Evolutionary conservation across 1,140 invertebrate species (phyloP), one percentile per base, ranked within the genome.

Genomic region (Ericerus pela): DNA sequence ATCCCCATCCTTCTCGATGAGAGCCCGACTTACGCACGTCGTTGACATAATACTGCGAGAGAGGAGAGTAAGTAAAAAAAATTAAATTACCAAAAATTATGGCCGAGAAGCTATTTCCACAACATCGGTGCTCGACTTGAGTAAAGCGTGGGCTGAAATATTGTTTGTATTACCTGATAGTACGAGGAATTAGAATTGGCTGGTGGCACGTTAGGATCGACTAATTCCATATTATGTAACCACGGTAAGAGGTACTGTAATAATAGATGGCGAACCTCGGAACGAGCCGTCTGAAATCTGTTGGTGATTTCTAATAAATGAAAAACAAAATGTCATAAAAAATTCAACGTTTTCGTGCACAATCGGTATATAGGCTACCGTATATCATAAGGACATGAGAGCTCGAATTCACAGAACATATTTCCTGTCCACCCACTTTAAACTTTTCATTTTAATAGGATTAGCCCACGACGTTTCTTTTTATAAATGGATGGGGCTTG

Each of bases 221-320:
- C 87, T 37, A 99, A 75, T 73, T 99, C 95, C 81, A 99, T 95
- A 69, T 99, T 98, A 64, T 94, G 87, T 27, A 99, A 74, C 96
- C 96, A 99, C 24, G 95, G 95, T 41, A 96, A 71, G 53, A 99
- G 69, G 70, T 96, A 96, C 62, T 91, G 85, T 22, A 98, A 74
- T 57, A 99, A 69, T 57, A 90, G 72, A 63, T 94, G 88, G 10
- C 90, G 75, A 1, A 96, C 85, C 68, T 91, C 84, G 2, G 88
- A 82, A 18, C 90, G 73, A 0, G 93, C 93, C n/a, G 89, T 94
- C 73, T 97, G 92, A 65, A 99, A 88, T 53, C 95, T 78, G 66
- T 88, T 86, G 1, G 93, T 97, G 51, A 99, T 94, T 78, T 99
- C 96, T 93, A 72, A n/a, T n/a, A 56, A 1, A 33, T 18, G 38